phyloP scores from a whole-genome alignment of 2,797 vertebrate species.

The Poeciliopsis paucimaculata region DNA sequence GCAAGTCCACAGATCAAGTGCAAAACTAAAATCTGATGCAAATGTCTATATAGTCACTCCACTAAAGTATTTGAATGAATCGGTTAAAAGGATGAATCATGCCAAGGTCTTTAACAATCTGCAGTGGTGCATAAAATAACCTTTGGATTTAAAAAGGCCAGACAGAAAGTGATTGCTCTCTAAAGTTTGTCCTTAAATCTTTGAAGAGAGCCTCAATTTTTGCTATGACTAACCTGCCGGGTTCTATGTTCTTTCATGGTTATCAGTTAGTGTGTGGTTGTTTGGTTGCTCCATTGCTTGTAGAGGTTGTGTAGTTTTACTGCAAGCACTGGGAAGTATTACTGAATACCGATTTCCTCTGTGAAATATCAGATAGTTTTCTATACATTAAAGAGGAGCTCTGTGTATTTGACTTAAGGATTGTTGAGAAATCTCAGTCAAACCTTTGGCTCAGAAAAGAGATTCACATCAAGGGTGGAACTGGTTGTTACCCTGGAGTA shows the following conservation, averaged over 20 bases:
- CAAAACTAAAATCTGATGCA: background rate
- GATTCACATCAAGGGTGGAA: background rate
- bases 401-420: conserved; percentile 1
- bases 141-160: background rate
- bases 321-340: background rate
- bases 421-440: background rate
- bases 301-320: background rate
- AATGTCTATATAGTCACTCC: background rate
- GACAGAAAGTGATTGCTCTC: background rate
- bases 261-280: background rate
- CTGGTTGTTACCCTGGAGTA: background rate
- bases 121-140: background rate
- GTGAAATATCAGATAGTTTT: background rate
- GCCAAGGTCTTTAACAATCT: background rate
- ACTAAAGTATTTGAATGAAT: background rate
- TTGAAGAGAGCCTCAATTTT: background rate
- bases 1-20: background rate
- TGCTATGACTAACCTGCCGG: background rate
- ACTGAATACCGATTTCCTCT: background rate
- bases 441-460: background rate
- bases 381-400: background rate
- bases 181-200: background rate
- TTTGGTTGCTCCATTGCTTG: background rate
- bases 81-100: background rate
- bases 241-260: background rate